A percentile compares a stretch with the other conserved stretches of the same genome.
Conservation (phyloP, 2,888 invertebrate genomes). For the Ectemnius lituratus region DNA sequence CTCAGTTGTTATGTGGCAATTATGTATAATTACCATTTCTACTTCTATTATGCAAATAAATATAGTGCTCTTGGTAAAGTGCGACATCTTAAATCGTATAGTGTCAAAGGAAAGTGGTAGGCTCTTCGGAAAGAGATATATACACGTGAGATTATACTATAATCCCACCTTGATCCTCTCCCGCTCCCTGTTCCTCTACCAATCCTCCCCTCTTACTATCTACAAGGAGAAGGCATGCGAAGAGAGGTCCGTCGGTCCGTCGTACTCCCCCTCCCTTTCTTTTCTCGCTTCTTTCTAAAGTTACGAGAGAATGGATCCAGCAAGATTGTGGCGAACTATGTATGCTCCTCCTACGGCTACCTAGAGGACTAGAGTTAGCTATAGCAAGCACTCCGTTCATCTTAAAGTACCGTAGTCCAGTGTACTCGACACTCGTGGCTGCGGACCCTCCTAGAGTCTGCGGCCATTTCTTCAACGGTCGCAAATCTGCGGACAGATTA, state of each 20-base stretch:
- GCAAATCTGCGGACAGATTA: slow-evolving; percentile 23
- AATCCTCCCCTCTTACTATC: slow-evolving; percentile 13
- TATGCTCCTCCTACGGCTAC: slow-evolving; percentile 45
- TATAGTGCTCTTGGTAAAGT: no score
- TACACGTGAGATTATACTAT: slow-evolving; percentile 5
- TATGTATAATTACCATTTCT: no score
- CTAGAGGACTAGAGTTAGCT: slow-evolving; percentile 35
- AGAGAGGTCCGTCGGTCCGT: slow-evolving; percentile 20
- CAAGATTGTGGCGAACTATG: slow-evolving; percentile 41
- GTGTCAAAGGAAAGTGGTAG: slow-evolving; percentile 48
- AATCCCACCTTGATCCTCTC: slow-evolving; percentile 29
- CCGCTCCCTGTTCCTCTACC: slow-evolving; percentile 49
- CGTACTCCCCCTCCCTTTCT: slow-evolving; percentile 35
- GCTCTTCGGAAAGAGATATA: slow-evolving; percentile 11
- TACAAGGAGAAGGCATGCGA: slow-evolving; percentile 8
- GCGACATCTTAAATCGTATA: slow-evolving; percentile 11
- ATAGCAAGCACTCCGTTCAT: slow-evolving; percentile 40
- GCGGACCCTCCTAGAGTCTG: slow-evolving; percentile 42
- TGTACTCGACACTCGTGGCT: slow-evolving; percentile 49
- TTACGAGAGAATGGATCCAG: slow-evolving; percentile 40
- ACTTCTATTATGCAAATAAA: no score
- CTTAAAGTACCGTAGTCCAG: slow-evolving; percentile 37
- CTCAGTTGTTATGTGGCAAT: no score
- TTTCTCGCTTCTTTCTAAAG: slow-evolving; percentile 18
- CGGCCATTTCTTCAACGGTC: slow-evolving; percentile 28